phyloP scores from a whole-genome alignment of 1,140 invertebrate species.

The Saccostrea glomerata region DNA sequence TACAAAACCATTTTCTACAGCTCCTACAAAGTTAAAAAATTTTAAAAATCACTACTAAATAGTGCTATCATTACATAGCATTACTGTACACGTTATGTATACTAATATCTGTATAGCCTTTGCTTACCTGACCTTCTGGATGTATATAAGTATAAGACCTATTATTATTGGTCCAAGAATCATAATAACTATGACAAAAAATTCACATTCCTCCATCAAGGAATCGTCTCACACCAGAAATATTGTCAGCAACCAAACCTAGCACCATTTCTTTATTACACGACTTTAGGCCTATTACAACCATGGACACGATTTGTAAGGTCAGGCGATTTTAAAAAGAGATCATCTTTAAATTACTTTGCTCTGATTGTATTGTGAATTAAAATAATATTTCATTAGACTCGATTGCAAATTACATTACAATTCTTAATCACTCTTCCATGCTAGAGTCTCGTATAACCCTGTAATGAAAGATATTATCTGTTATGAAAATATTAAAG shows the following conservation, averaged over 20 bases:
- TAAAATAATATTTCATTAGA: neutral
- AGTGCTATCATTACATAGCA: too few species aligned
- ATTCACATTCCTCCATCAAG: slow-evolving; percentile 9
- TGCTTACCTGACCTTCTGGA: neutral
- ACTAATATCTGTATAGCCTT: neutral
- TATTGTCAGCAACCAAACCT: neutral
- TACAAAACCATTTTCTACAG: neutral
- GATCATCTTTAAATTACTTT: too few species aligned
- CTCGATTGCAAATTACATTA: neutral
- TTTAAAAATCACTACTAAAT: too few species aligned
- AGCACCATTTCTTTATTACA: neutral
- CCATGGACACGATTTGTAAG: neutral
- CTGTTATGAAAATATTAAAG: too few species aligned
- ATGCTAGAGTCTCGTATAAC: neutral
- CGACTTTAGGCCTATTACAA: neutral
- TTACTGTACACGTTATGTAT: neutral
- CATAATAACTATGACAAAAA: slow-evolving; percentile 12
- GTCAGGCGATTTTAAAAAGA: neutral
- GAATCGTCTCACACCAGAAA: neutral
- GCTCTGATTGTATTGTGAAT: too few species aligned
- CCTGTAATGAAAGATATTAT: neutral
- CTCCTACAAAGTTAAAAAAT: neutral
- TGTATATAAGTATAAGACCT: neutral
- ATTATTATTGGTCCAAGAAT: slow-evolving; percentile 12
- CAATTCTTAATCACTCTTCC: slow-evolving; percentile 1